These are phyloP conservation scores for Tolmerus cingulatus DNA, from an alignment of 2,888 invertebrate genomes.

Conservation along the genomic window DNA sequence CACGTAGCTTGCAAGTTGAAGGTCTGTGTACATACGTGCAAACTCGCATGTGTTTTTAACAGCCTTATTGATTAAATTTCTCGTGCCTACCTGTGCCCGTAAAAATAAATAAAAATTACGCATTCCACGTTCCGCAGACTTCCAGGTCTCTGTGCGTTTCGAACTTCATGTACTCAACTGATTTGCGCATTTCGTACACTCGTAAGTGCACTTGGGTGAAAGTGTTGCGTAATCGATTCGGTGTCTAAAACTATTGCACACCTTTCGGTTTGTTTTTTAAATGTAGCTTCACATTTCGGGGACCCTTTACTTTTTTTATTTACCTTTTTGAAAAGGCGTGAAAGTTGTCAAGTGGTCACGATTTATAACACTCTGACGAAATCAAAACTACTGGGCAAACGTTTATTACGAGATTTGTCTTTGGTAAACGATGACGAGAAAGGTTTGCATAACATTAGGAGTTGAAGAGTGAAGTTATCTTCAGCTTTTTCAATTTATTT, in stretches of 20 bases:
- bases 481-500: not conserved
- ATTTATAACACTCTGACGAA: not conserved
- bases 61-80: not conserved
- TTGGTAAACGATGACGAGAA: not conserved
- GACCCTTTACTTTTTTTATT: not conserved
- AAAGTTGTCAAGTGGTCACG: not conserved
- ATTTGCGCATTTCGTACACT: not conserved
- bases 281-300: not conserved
- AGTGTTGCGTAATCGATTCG: not conserved
- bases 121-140: not conserved
- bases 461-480: not conserved
- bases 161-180: not conserved
- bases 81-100: not conserved
- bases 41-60: not conserved
- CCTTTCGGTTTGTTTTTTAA: slow-evolving; percentile 2
- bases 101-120: not conserved
- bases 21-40: not conserved
- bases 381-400: not conserved
- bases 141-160: not conserved
- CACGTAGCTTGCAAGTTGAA: not conserved
- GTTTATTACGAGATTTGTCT: not conserved
- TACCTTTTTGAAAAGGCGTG: not conserved
- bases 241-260: not conserved
- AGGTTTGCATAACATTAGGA: not conserved
- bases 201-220: not conserved